Evolutionary conservation across 2,113 vertebrate genomes (phyloP).

Genomic region (Calypte anna): DNA sequence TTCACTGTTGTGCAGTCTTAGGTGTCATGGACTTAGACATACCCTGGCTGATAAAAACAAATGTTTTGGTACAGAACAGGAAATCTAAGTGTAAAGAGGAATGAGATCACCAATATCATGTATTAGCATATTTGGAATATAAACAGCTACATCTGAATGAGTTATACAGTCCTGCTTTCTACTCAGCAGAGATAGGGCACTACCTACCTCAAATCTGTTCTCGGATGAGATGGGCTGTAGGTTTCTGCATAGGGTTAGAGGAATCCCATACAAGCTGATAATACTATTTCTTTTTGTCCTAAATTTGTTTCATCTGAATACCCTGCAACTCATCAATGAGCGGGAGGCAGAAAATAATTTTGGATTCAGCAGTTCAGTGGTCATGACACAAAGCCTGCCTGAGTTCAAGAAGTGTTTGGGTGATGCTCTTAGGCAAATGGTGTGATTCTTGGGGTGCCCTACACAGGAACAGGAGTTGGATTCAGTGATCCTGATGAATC

Average conservation of each 20-base stretch:
- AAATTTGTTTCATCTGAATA: background rate
- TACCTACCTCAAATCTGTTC: background rate
- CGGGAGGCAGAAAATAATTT: background rate
- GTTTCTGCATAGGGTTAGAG: background rate
- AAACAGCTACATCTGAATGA: background rate
- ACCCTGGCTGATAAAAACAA: background rate
- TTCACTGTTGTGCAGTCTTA: background rate
- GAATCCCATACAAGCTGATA: background rate
- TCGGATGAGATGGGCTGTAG: background rate
- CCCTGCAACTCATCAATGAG: background rate
- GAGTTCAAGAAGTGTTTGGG: no score
- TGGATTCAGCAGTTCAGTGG: background rate
- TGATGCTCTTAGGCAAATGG: no score
- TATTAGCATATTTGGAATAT: background rate
- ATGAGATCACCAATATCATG: background rate
- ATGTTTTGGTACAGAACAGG: background rate
- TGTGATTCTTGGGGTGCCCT: no score
- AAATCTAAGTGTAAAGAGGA: background rate
- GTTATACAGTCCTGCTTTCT: background rate
- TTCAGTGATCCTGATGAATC: no score
- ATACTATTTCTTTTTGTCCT: background rate
- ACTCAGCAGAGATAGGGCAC: background rate
- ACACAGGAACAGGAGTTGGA: no score
- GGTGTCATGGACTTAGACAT: background rate
- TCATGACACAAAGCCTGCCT: no score